Conservation (phyloP, 2,113 vertebrate species). For the Gymnocephalus cernua region DNA sequence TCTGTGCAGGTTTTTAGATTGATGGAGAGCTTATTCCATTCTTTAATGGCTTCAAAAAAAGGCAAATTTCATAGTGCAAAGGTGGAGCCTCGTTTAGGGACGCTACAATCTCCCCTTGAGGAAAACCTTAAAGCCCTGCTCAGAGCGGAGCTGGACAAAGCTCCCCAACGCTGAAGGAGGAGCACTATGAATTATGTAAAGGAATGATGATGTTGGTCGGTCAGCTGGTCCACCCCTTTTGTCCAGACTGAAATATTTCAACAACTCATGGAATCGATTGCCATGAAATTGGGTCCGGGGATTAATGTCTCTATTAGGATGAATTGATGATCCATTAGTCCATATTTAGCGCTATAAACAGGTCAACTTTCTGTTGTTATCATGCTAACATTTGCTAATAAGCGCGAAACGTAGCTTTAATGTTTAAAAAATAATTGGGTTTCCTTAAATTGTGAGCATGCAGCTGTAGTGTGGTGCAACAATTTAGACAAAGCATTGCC, state of each 20-base stretch:
- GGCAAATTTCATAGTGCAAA: not conserved
- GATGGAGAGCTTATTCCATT: not conserved
- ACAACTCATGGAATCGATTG: no score
- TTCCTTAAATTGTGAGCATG: not conserved
- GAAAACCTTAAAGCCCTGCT: not conserved
- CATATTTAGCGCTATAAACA: no score
- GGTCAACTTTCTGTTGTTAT: not conserved
- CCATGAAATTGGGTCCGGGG: no score
- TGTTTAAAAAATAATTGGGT: not conserved
- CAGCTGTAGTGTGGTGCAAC: not conserved
- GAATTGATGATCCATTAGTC: no score
- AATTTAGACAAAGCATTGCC: not conserved
- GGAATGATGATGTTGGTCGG: no score
- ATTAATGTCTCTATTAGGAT: no score
- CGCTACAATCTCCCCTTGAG: no score
- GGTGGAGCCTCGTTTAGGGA: not conserved
- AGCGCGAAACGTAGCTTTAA: not conserved
- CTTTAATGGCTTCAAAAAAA: not conserved
- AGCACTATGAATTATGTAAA: no score
- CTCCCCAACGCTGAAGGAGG: not conserved
- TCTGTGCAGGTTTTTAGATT: not conserved
- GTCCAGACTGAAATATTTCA: no score
- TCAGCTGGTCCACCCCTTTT: no score
- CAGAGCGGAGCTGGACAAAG: not conserved
- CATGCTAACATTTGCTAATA: not conserved